A percentile compares a stretch with the other conserved stretches of the same genome.
phyloP scores from a whole-genome alignment of 1,140 invertebrate genomes.

The Cryptotermes secundus region DNA sequence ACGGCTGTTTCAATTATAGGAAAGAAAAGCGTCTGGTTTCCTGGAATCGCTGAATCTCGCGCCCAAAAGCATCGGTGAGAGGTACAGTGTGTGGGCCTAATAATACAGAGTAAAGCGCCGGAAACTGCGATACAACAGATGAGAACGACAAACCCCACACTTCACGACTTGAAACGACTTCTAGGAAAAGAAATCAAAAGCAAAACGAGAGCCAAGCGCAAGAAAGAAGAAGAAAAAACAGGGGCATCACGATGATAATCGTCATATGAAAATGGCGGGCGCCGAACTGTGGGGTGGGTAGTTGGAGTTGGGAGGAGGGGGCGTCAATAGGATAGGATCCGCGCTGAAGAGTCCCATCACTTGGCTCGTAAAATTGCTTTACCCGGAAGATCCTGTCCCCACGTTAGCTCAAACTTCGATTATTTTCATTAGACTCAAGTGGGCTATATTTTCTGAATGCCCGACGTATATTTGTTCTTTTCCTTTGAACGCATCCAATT shows the following conservation, averaged over 20 bases:
- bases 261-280: slow-evolving; percentile 6
- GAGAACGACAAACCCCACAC: background rate
- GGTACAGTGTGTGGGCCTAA: background rate
- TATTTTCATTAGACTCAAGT: background rate
- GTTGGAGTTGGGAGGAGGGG: background rate
- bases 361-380: background rate
- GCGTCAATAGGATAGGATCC: background rate
- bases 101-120: background rate
- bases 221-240: background rate
- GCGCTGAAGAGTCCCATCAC: background rate
- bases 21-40: background rate
- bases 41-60: background rate
- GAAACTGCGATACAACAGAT: slow-evolving; percentile 9
- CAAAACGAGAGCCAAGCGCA: background rate
- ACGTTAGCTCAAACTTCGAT: background rate
- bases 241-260: background rate
- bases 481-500: background rate
- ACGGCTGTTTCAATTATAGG: background rate
- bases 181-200: slow-evolving; percentile 19
- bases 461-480: background rate
- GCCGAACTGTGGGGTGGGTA: background rate
- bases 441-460: background rate
- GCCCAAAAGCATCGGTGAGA: background rate
- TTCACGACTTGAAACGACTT: slow-evolving; percentile 1
- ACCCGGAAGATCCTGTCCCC: background rate